A percentile compares a stretch with the other conserved stretches of the same genome.
Evolutionary conservation across 2,113 vertebrate genomes (phyloP).

Genomic region (Rhombomys opimus): DNA sequence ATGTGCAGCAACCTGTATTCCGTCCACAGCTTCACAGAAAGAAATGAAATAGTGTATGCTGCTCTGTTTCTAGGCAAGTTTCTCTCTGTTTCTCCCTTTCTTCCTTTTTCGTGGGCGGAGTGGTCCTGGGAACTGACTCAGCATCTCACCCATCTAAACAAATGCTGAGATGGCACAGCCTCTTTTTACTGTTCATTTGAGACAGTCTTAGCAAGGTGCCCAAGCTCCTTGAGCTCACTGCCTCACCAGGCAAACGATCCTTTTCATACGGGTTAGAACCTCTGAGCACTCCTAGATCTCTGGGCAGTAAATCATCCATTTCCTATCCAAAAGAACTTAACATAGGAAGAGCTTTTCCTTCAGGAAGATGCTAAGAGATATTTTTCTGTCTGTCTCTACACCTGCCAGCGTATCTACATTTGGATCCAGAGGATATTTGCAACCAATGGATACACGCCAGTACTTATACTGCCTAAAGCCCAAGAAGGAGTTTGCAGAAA

Average conservation of each 20-base stretch:
- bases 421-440: slow-evolving; percentile 96
- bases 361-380: slow-evolving; percentile 21
- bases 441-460: slow-evolving; percentile 98
- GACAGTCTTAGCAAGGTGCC: neutral
- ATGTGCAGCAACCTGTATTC: neutral
- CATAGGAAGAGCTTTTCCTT: slow-evolving; percentile 24
- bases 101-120: neutral
- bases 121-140: neutral
- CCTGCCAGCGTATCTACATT: slow-evolving; percentile 94
- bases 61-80: slow-evolving; percentile 19
- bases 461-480: slow-evolving; percentile 98
- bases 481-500: slow-evolving; percentile 98
- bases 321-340: neutral
- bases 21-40: neutral
- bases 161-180: too few relatives aligned
- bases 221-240: neutral
- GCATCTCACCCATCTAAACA: neutral
- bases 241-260: neutral
- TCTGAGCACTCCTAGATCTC: slow-evolving; percentile 29
- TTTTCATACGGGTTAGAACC: slow-evolving; percentile 47
- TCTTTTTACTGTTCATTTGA: neutral
- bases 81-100: too few relatives aligned
- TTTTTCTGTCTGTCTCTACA: slow-evolving; percentile 41
- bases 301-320: neutral
- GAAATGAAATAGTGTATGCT: neutral